Base-by-base conservation (phyloP, 2,797 vertebrate species). In the Champsocephalus gunnari region DNA sequence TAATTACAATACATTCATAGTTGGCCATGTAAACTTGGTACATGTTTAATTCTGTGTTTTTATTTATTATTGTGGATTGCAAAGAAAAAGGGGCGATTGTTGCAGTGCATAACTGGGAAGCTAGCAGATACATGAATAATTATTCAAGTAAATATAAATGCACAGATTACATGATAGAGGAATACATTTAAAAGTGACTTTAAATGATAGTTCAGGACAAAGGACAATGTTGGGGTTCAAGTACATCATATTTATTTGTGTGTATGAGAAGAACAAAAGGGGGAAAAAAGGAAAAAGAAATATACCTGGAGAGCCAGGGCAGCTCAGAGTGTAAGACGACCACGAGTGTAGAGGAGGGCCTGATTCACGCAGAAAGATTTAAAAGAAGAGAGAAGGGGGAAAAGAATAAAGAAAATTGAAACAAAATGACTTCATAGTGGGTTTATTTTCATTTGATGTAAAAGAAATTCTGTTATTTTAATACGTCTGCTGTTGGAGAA, bases 281-380 rank as follows among this genome's bases (percentile, higher is more conserved):
- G 69, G 21, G 66, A 13, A 60, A 2, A 66, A 44, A 78, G 57
- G 63, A 73, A 53, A 0, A 75, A 47, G 41, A 72, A 34, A 83
- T 79, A 79, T 95, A 95, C 93, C 92, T 95, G 93, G 91, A 91
- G 94, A 95, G 73, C 90, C 47, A 79, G 93, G 83, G 79, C 90
- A 95, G 86, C 90, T 93, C 79, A 94, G 73, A 82, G 87, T 91
- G 76, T 95, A 95, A 92, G 95, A 94, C 1, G 93, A 95, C 93
- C 92, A 94, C 71, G 95, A 95, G 76, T 95, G 92, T 14, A 90
- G 93, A 56, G 86, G 88, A 75, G 80, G 86, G 77, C 91, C 95
- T 95, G 77, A 85, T 56, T 11, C 83, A 81, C 77, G 85, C 81
- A 88, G 51, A 73, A 45, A 57, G 2, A 68, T 64, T 57, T 34